A percentile compares a stretch with the other conserved stretches of the same genome.
Conservation (phyloP, 2,113 vertebrate species). For the Cebus imitator region DNA sequence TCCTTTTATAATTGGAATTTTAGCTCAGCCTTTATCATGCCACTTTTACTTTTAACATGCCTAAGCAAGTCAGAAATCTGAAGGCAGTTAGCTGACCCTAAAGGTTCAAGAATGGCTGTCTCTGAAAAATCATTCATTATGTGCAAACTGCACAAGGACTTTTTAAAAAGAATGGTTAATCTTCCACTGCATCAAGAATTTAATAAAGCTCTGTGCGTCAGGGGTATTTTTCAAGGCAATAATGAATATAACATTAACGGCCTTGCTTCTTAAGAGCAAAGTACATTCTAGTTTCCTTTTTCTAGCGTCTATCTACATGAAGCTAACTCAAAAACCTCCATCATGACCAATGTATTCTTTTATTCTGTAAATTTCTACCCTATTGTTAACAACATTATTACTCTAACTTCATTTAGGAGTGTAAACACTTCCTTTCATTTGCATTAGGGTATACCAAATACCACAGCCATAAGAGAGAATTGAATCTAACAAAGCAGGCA, state of each 20-base stretch:
- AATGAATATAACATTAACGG: conserved; percentile 55
- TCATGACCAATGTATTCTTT: conserved; percentile 43
- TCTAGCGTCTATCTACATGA: conserved; percentile 11
- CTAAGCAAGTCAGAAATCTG: background rate
- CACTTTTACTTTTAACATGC: background rate
- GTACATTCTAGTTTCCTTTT: background rate
- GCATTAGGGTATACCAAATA: conserved; percentile 72
- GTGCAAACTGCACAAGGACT: conserved; percentile 36
- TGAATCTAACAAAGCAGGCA: conserved; percentile 70
- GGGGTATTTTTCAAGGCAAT: conserved; percentile 60
- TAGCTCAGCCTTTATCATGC: background rate
- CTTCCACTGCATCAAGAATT: conserved; percentile 50
- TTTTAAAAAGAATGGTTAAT: conserved; percentile 66
- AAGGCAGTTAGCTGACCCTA: background rate
- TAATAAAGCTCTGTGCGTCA: conserved; percentile 70
- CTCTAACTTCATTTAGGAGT: conserved; percentile 31
- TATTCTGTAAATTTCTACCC: conserved; percentile 47
- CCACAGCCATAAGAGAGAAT: conserved; percentile 58
- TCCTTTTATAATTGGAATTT: conserved; percentile 7
- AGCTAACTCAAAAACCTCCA: conserved; percentile 14
- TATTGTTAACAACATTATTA: conserved; percentile 57
- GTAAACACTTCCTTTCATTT: conserved; percentile 71
- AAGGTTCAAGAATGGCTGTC: background rate
- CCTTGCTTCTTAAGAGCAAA: conserved; percentile 55
- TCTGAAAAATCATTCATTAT: conserved; percentile 48